These are phyloP conservation scores for Chloroceryle aenea DNA, from an alignment of 2,113 vertebrate species.

Conservation along the genomic window DNA sequence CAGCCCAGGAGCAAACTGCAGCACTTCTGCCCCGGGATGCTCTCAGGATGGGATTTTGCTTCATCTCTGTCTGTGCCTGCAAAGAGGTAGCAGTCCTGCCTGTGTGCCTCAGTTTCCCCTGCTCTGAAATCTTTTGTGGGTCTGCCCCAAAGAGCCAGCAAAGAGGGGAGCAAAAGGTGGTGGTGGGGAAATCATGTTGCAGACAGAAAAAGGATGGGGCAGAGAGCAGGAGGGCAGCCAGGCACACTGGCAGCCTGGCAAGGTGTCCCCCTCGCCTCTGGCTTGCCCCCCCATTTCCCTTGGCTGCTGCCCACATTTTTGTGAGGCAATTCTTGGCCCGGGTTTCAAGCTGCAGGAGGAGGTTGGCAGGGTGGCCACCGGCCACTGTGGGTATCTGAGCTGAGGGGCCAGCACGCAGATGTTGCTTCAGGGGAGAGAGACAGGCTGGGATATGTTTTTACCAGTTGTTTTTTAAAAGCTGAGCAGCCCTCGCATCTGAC, in stretches of 20 bases:
- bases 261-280: neutral
- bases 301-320: neutral
- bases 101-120: neutral
- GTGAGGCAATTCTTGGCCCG: neutral
- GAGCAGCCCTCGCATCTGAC: neutral
- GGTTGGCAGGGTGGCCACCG: neutral
- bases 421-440: neutral
- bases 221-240: neutral
- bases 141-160: neutral
- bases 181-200: too few species aligned
- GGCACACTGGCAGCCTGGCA: neutral
- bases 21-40: neutral
- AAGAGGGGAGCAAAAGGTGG: too few species aligned
- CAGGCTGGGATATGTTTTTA: neutral
- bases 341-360: neutral
- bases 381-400: neutral
- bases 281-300: neutral
- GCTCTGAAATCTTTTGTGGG: neutral
- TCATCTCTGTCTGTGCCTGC: accelerated
- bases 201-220: neutral
- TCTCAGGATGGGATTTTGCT: neutral
- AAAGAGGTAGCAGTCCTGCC: neutral
- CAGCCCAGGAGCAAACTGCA: neutral
- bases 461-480: neutral
- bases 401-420: neutral